Evolutionary conservation across 2,113 vertebrate genomes (phyloP).

Genomic region (Murina feae): DNA sequence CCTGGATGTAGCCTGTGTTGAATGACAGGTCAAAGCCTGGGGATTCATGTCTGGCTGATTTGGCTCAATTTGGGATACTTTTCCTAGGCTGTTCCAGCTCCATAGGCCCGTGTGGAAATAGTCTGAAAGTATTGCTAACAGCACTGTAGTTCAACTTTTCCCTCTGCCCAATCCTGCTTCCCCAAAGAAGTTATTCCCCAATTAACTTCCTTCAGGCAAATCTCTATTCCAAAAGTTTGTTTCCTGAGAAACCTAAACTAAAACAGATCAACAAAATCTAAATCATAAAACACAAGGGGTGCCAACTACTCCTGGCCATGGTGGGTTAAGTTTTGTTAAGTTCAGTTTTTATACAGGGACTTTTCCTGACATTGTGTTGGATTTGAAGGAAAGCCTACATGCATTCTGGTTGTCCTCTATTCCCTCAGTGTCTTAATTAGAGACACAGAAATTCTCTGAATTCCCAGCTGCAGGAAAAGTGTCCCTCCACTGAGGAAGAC

Average conservation of each 20-base stretch:
- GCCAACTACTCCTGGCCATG: background rate
- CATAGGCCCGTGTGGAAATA: background rate
- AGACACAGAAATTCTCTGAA: slow-evolving; percentile 26
- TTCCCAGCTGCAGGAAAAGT: slow-evolving; percentile 14
- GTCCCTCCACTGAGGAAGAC: background rate
- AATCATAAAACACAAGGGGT: background rate
- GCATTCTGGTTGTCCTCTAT: background rate
- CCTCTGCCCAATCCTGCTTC: background rate
- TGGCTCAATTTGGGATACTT: background rate
- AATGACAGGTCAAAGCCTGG: background rate
- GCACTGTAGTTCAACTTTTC: background rate
- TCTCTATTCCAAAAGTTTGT: background rate
- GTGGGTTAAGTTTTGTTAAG: background rate
- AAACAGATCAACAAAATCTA: background rate
- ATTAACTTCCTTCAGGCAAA: background rate
- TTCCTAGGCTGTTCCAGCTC: background rate
- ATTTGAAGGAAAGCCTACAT: background rate
- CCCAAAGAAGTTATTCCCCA: background rate
- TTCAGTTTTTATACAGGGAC: background rate
- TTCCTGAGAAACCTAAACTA: background rate
- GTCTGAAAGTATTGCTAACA: background rate
- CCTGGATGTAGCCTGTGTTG: background rate
- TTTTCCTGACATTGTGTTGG: background rate
- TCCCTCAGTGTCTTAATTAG: background rate
- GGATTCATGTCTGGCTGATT: background rate